A percentile compares a stretch with the other conserved stretches of the same genome.
Evolutionary conservation across 2,113 vertebrate species (phyloP).

Genomic region (Mormoops blainvillei): DNA sequence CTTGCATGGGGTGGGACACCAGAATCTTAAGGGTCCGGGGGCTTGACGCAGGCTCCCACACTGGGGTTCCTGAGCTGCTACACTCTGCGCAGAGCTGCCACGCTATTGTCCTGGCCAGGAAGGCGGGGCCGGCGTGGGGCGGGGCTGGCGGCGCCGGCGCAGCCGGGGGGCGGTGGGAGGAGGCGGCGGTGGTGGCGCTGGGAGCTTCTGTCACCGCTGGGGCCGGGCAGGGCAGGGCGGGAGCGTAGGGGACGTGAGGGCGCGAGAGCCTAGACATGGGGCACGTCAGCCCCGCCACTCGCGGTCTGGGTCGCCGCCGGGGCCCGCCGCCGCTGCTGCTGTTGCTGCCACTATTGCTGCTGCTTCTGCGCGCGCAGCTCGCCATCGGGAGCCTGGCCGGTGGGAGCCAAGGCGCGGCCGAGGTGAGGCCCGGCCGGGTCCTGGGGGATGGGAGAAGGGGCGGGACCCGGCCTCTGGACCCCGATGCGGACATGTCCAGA

Average conservation of each 20-base stretch:
- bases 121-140: constrained; percentile 77
- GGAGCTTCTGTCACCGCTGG: constrained; percentile 71
- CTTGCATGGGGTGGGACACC: not conserved
- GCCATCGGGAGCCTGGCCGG: constrained; percentile 55
- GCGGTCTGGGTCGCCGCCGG: constrained; percentile 44
- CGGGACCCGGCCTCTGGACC: not conserved
- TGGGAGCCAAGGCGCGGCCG: constrained; percentile 59
- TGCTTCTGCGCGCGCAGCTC: constrained; percentile 69
- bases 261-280: constrained; percentile 65
- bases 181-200: constrained; percentile 43
- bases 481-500: not conserved
- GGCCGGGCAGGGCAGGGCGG: constrained; percentile 53
- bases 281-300: constrained; percentile 49
- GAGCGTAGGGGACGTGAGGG: constrained; percentile 57
- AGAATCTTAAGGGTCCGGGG: not conserved
- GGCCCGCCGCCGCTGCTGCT: constrained; percentile 20
- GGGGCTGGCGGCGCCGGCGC: constrained; percentile 82
- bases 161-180: constrained; percentile 77
- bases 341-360: constrained; percentile 49
- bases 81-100: constrained; percentile 78
- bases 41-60: constrained; percentile 73
- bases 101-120: constrained; percentile 81
- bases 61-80: constrained; percentile 69
- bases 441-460: constrained; percentile 41
- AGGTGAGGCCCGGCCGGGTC: constrained; percentile 63